Evolutionary conservation across 2,888 invertebrate species (phyloP).

Genomic region (Ectemnius continuus): DNA sequence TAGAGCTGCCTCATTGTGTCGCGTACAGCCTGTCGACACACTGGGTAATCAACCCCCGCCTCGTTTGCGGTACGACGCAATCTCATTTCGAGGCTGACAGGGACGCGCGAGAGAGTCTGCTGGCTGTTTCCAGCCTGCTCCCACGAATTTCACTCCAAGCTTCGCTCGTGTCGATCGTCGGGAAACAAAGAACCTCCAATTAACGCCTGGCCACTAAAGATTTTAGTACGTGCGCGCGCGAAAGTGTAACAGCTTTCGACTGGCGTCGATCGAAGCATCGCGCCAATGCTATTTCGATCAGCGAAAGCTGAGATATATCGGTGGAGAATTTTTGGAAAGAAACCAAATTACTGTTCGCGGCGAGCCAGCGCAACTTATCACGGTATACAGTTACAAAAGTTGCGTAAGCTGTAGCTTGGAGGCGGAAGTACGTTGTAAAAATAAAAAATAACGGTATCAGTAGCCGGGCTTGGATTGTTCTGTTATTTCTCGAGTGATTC

Average conservation of each 20-base stretch:
- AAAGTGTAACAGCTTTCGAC: neutral
- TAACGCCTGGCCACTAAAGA: conserved; percentile 1
- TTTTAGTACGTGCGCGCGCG: neutral
- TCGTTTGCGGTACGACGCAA: conserved; percentile 19
- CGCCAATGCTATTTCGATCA: too few relatives aligned
- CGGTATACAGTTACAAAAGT: conserved; percentile 51
- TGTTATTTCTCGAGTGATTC: conserved; percentile 30
- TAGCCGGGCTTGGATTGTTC: conserved; percentile 27
- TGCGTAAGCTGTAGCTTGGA: conserved; percentile 37
- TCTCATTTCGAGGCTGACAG: conserved; percentile 8
- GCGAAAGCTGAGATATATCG: too few relatives aligned
- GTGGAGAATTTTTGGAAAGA: too few relatives aligned
- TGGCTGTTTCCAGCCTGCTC: neutral
- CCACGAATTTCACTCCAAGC: conserved; percentile 1
- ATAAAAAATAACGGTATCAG: conserved; percentile 52
- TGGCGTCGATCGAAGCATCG: too few relatives aligned
- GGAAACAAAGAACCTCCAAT: neutral
- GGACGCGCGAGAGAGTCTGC: neutral
- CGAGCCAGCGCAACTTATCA: conserved; percentile 36
- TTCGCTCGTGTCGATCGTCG: neutral
- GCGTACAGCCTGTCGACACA: conserved; percentile 9
- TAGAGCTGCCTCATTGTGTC: conserved; percentile 3
- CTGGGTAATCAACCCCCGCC: neutral
- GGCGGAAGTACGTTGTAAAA: conserved; percentile 35
- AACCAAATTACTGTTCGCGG: conserved; percentile 5